Base-by-base conservation (phyloP, 2,113 vertebrate genomes). In the Chinchilla lanigera region DNA sequence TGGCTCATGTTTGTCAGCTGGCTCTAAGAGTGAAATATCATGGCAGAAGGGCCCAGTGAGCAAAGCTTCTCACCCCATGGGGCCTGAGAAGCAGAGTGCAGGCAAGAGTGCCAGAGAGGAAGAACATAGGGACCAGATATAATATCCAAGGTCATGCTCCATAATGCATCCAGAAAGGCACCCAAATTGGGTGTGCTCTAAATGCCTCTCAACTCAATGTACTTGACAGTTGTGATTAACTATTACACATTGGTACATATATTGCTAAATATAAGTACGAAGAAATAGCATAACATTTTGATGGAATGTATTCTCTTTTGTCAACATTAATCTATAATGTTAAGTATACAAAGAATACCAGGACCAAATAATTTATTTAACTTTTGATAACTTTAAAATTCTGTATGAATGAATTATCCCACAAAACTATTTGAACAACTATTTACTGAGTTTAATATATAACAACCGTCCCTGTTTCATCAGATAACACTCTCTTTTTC, bases 251-350 rank as follows among this genome's bases (percentile, higher is more conserved):
- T 71, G 69, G 30, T 22, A 1, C 30, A n/a, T n/a, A 22, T 20
- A 41, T 81, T 89, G 88, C 60, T 92, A 10, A 22, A 26, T 78
- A 65, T 85, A 95, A 92, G 38, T 50, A 81, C 20, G 63, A 89
- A 85, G 11, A 63, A 80, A 65, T 65, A 54, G 33, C 16, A 58
- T 50, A 80, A 1, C 3, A n/a, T 16, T 38, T 85, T 71, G 75
- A 69, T 63, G 44, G 71, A 85, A 61, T 87, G 33, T 5, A 56
- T 94, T 71, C 24, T 78, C 13, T 92, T 92, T 63, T 71, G 19
- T 4, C 20, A 73, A 35, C 61, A 63, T 60, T 80, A 69, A 73
- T 65, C 38, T 80, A 84, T n/a, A 71, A 44, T 7, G 44, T 71
- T 26, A 50, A n/a, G 50, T 35, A 61, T 71, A 56, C 6, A 63